phyloP scores from a whole-genome alignment of 2,113 vertebrate genomes.

The Carassius carassius region DNA sequence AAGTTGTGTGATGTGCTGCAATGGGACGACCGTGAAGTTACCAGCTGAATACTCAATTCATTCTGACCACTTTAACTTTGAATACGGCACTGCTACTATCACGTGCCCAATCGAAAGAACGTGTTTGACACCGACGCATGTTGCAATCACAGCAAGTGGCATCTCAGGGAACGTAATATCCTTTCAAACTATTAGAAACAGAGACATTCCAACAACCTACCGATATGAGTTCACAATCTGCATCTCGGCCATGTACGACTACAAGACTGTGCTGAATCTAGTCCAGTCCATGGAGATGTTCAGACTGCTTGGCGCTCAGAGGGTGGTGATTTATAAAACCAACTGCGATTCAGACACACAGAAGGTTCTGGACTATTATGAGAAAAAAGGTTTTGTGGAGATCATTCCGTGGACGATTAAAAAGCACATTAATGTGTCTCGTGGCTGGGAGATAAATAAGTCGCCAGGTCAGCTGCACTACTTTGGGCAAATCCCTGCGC shows the following conservation, averaged over 20 bases:
- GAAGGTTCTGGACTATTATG: constrained; percentile 73
- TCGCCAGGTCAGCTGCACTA: constrained; percentile 69
- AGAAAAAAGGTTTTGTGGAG: constrained; percentile 65
- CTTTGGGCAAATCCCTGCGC: constrained; percentile 65
- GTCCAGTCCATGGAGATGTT: constrained; percentile 77
- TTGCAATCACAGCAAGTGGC: constrained; percentile 41
- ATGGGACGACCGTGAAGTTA: background rate
- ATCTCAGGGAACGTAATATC: background rate
- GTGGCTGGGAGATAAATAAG: constrained; percentile 30
- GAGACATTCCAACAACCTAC: constrained; percentile 51
- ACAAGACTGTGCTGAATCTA: constrained; percentile 73
- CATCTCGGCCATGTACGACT: constrained; percentile 77
- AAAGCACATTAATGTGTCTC: constrained; percentile 64
- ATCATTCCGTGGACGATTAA: constrained; percentile 73
- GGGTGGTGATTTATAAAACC: constrained; percentile 75
- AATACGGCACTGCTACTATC: constrained; percentile 63
- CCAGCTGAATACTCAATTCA: constrained; percentile 53
- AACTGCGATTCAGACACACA: constrained; percentile 68
- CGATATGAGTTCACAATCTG: constrained; percentile 74
- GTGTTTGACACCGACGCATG: constrained; percentile 38
- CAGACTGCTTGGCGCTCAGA: constrained; percentile 71
- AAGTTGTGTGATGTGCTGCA: constrained; percentile 58
- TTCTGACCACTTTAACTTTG: constrained; percentile 71
- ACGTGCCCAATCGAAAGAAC: constrained; percentile 29
- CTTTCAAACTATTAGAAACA: constrained; percentile 69